phyloP scores from a whole-genome alignment of 1,140 invertebrate genomes.

The Lepidurus couesii region DNA sequence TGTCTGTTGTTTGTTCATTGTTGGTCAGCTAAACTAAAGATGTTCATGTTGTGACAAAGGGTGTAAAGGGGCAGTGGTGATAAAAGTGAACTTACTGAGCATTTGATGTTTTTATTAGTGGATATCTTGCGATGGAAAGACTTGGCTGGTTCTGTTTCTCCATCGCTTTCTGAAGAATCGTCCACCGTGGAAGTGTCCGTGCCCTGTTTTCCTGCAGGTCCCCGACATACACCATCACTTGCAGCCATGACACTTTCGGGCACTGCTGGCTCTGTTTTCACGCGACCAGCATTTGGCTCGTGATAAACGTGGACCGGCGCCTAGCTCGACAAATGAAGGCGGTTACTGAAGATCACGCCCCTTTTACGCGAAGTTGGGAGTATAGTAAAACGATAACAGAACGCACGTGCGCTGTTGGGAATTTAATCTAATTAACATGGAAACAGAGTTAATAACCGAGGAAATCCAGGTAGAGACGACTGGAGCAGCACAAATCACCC shows the following conservation, averaged over 20 bases:
- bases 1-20: too few relatives aligned
- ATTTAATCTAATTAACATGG: background rate
- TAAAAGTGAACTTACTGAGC: conserved; percentile 50
- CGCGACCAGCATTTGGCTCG: background rate
- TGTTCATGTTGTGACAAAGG: conserved; percentile 18
- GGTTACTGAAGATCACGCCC: background rate
- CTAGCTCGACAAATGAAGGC: background rate
- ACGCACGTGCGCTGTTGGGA: background rate
- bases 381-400: background rate
- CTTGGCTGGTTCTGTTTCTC: conserved; percentile 58
- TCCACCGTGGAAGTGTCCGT: conserved; percentile 41
- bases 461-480: background rate
- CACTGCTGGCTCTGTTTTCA: background rate
- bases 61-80: conserved; percentile 34
- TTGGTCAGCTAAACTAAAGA: conserved; percentile 20
- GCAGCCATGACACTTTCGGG: conserved; percentile 26
- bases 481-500: background rate
- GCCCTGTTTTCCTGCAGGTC: conserved; percentile 16
- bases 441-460: background rate
- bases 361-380: background rate
- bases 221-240: conserved; percentile 23
- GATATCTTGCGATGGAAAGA: conserved; percentile 60
- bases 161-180: conserved; percentile 60
- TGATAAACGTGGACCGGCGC: background rate
- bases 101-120: conserved; percentile 58